Conservation (phyloP, 2,888 invertebrate genomes). For the Aspidapion aeneum region DNA sequence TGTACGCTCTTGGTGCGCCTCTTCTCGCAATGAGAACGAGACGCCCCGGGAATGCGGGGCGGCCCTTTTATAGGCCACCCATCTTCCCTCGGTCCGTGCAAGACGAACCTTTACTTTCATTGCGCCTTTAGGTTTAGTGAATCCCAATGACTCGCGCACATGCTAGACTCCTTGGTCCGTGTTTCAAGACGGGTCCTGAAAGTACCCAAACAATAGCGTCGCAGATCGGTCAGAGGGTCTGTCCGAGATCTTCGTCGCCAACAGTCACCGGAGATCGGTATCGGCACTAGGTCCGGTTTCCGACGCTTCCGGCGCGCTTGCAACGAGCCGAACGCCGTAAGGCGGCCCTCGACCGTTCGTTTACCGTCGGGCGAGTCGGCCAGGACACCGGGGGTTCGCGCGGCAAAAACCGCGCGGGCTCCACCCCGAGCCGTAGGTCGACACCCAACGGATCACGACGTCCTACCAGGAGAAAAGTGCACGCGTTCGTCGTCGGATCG, state of each 20-base stretch:
- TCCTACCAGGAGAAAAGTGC: conserved; percentile 51
- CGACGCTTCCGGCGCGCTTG: conserved; percentile 15
- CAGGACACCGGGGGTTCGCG: conserved; percentile 21
- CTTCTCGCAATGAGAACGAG: conserved; percentile 47
- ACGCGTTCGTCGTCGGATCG: conserved; percentile 34
- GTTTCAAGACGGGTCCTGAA: conserved; percentile 72
- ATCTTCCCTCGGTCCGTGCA: conserved; percentile 48
- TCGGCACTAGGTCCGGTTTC: conserved; percentile 15
- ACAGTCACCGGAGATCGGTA: conserved; percentile 15
- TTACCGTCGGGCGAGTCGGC: conserved; percentile 17
- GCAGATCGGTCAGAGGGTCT: conserved; percentile 37
- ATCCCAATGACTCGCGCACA: conserved; percentile 66
- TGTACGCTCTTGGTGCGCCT: conserved; percentile 60
- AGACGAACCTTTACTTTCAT: conserved; percentile 58
- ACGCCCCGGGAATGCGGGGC: conserved; percentile 49
- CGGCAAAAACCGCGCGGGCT: conserved; percentile 20
- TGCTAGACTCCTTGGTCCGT: conserved; percentile 73
- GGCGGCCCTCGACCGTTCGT: conserved; percentile 14
- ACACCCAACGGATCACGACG: conserved; percentile 55
- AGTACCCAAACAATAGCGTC: conserved; percentile 44
- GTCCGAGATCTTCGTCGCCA: conserved; percentile 25
- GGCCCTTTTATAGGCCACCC: conserved; percentile 32
- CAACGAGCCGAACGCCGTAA: conserved; percentile 8
- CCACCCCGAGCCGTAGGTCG: conserved; percentile 44
- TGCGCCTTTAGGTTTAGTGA: conserved; percentile 60